Evolutionary conservation across 2,888 invertebrate species (phyloP), one percentile per base, ranked within the genome.

Genomic region (Parnassius mnemosyne): DNA sequence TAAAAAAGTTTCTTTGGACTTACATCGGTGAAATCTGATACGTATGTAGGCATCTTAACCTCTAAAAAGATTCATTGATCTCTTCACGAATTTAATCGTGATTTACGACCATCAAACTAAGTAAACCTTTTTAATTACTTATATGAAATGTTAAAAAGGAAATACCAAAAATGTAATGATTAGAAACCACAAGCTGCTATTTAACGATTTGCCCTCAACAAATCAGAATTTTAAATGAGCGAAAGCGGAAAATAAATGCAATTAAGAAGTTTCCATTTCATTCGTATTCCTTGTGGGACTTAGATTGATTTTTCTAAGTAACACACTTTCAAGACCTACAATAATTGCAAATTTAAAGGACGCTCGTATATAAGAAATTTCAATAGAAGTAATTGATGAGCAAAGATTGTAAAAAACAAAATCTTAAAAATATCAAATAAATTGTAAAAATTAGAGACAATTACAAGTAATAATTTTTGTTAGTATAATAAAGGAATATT

Each of bases 161-260:
- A 52, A 60, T 53, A 34, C 16, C 12, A 47, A 51, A 57, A 51
- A 56, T 16, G 49, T 43, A 34, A 57, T 47, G 56, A 53, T 59
- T 59, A 63, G 55, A 59, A 59, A 55, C 53, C 20, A 34, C 62
- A 41, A 50, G 52, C 46, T 56, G 44, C 34, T 46, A 44, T 54
- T 55, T 52, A 53, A 60, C 41, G 63, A 56, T 63, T 34, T 20
- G 63, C 63, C 63, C 60, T 63, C 56, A 2, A 57, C 63, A 49
- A 56, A 57, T 60, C 53, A 49, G 60, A 63, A 63, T 57, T 60
- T 53, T 34, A 63, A 63, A 63, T 63, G 52, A 63, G 63, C 60
- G 63, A 63, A 63, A 63, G 63, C 49, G 63, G 56, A 56, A 59
- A 63, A 63, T 58, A 52, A 63, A 59, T 56, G 52, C 53, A 63